phyloP scores from a whole-genome alignment of 2,113 vertebrate genomes.

The Cariama cristata region DNA sequence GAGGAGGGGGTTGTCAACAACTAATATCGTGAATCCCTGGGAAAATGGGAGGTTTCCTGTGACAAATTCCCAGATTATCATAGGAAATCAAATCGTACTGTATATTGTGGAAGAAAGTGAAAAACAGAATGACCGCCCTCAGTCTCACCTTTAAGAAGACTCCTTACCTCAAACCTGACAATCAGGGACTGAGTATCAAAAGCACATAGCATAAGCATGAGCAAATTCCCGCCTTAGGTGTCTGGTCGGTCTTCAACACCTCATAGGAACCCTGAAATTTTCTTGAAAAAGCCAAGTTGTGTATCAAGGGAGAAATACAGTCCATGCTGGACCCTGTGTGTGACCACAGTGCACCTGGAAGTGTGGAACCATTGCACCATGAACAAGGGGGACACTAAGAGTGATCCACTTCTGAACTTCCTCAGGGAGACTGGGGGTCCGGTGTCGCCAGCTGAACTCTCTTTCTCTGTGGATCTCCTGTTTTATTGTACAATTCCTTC shows the following conservation, averaged over 20 bases:
- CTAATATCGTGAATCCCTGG: neutral
- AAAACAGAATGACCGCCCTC: neutral
- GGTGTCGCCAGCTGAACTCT: neutral
- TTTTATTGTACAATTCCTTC: neutral
- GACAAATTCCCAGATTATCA: neutral
- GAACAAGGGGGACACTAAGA: neutral
- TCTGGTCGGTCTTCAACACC: neutral
- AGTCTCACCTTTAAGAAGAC: neutral
- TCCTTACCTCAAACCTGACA: neutral
- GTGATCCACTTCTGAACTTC: neutral
- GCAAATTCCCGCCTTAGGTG: neutral
- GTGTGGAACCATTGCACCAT: neutral
- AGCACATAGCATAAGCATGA: rapidly evolving
- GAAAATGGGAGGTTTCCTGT: neutral
- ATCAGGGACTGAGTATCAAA: neutral
- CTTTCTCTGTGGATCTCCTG: neutral
- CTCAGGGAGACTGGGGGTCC: neutral
- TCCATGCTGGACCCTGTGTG: rapidly evolving
- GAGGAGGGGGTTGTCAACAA: neutral
- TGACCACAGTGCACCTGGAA: neutral
- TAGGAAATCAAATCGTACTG: neutral
- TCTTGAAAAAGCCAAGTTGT: neutral
- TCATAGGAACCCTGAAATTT: neutral
- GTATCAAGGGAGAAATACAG: neutral
- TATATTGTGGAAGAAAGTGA: neutral